These are phyloP conservation scores for Glaucomys volans DNA, from an alignment of 2,113 vertebrate genomes.

Conservation along the genomic window DNA sequence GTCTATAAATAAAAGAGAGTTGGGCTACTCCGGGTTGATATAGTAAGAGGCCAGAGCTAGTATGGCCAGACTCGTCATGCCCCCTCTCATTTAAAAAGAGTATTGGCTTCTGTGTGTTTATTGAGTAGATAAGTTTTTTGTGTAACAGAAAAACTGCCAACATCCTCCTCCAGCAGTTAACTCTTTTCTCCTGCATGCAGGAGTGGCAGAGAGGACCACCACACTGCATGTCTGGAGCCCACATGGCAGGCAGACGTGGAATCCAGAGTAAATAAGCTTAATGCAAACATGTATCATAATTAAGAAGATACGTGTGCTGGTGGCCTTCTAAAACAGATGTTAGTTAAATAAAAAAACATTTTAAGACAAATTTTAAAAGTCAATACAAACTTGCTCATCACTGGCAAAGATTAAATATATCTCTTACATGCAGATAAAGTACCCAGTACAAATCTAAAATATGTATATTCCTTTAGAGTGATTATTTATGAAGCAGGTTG, in stretches of 20 bases:
- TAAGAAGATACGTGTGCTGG: background rate
- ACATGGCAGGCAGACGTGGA: background rate
- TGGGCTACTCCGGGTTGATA: too few species aligned
- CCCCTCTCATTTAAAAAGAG: too few species aligned
- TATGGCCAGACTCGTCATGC: too few species aligned
- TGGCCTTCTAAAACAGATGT: background rate
- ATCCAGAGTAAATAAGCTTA: background rate
- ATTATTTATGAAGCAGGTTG: background rate
- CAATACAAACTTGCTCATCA: background rate
- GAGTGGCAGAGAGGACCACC: too few species aligned
- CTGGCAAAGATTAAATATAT: background rate
- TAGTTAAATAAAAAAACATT: conserved; percentile 8
- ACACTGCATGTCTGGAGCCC: background rate
- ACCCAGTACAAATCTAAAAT: background rate
- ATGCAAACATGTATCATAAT: background rate
- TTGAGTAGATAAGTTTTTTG: too few species aligned
- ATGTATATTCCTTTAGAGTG: background rate
- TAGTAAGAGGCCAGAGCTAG: too few species aligned
- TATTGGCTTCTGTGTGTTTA: too few species aligned
- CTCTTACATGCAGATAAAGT: background rate
- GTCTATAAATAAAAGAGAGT: too few species aligned
- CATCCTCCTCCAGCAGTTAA: too few species aligned
- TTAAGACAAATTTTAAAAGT: background rate
- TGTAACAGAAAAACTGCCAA: too few species aligned
- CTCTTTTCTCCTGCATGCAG: too few species aligned